Base-by-base conservation (phyloP, 2,797 vertebrate genomes). In the Urophycis tenuis region DNA sequence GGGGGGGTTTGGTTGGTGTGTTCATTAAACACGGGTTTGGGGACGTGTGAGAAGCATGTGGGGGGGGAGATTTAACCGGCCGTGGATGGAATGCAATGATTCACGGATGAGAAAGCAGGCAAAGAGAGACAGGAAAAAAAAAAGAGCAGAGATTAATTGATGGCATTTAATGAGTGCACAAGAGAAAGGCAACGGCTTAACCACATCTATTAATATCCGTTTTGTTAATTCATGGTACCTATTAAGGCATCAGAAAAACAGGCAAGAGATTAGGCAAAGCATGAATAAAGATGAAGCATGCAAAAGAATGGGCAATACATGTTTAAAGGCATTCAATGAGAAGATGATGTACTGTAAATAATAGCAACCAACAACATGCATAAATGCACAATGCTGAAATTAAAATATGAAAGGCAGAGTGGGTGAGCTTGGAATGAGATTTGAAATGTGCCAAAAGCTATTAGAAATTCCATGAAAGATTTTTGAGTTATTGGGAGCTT, bases 121-220 rank as follows among this genome's bases (percentile, higher is more conserved):
- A 88, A 80, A 84, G 11, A 83, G 77, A 87, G 85, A 30, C n/a
- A 67, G n/a, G 78, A 87, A 84, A 84, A 82, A 79, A 87, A 84
- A 84, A 82, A 87, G 80, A 83, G 70, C 30, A 81, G 79, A 87
- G 70, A 84, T 91, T 91, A 92, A 89, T 90, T 85, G 80, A 89
- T 89, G 89, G 91, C 75, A 81, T 79, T 78, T 81, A 69, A 86
- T 87, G 83, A 88, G 79, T 81, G 77, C 81, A 86, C 39, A 85
- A 29, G 1, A 85, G 35, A 86, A 78, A 79, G 79, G 30, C 78
- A 87, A 74, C 79, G 35, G n/a, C 74, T 69, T 76, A 79, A 73
- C 72, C 49, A 35, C 78, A 80, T 60, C 60, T 31, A 35, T 45
- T 76, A 71, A 81, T 77, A 5, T 73, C 67, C 29, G 19, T 81